Evolutionary conservation across 2,113 vertebrate species (phyloP), one percentile per base, ranked within the genome.

Genomic region (Steatornis caripensis): DNA sequence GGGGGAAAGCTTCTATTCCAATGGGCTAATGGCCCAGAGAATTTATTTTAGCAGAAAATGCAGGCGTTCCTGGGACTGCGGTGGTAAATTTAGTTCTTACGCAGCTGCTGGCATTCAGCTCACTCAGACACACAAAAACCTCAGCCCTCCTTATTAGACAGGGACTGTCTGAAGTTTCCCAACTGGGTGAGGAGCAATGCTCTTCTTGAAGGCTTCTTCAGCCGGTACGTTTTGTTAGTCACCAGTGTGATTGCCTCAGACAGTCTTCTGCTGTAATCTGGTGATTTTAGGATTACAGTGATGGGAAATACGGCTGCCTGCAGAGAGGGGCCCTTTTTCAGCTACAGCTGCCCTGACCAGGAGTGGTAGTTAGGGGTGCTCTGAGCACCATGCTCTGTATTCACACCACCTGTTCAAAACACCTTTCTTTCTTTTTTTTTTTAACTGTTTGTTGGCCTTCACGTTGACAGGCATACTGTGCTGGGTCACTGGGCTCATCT

Each of bases 1-100:
- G 81, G 91, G 86, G 88, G 91, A 95, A 62, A 93, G 65, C 86
- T 96, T 80, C 85, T 94, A 60, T 97, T 97, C 76, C 89, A 89
- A 54, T 72, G 94, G 66, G 53, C 64, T 90, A 75, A 94, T 92
- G 76, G 76, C 53, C 57, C 57, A 34, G 90, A 61, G 76, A 92
- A 84, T 96, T 94, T 87, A 84, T 97, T 95, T 92, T 87, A 79
- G 86, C 48, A 84, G 72, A 65, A 93, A 82, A 93, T 48, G 45
- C 89, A 82, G 61, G 80, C 37, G 1, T 82, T 93, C 92, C 90
- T 75, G 49, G 80, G 76, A 57, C 69, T 76, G 68, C 0, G 5
- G 39, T 46, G 80, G 23, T 95, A 97, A 91, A 93, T 92, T 89
- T 92, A 95, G 90, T 82, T 96, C 77, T 96, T 94, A 69, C 0